Base-by-base conservation (phyloP, 2,797 vertebrate species). In the Poeciliopsis paucimaculata region DNA sequence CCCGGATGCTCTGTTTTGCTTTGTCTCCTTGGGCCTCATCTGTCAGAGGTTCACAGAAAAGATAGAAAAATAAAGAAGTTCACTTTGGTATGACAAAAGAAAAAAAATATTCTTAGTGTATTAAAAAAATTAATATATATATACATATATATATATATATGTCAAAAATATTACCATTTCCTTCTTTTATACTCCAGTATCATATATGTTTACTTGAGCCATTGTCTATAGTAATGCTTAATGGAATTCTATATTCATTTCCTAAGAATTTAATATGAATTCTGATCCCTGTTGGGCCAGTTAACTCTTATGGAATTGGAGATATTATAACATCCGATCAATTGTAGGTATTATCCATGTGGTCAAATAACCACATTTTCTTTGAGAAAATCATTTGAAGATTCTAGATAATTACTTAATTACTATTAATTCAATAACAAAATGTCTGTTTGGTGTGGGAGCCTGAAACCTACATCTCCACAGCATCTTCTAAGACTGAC, bases 21-120 rank as follows among this genome's bases (percentile, higher is more conserved):
- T 98, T 99, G 34, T 98, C 98, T 20, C 97, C 96, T 89, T 99
- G 98, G 34, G 98, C 95, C 95, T 99, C 98, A 96, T 99, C 98
- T 99, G 90, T 73, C 23, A 72, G 55, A 43, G 78, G 10, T n/a
- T 70, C 34, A 81, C 74, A 82, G 39, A 28, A 36, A 55, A 46
- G 45, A 46, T 43, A 8, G 18, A 1, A 18, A 20, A 66, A 9
- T 34, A 23, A 66, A 23, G 34, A 10, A 41, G 36, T 2, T 68
- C 16, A 68, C 18, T 66, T 66, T 39, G 20, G 1, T 23, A 68
- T 41, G 36, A 41, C 9, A 41, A 41, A 39, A 66, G 8, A 13
- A 41, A 8, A 36, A 20, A 12, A n/a, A 4, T 16, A 18, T 62
- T 62, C 28, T 31, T 16, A 31, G 28, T 34, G 10, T 41, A 3